Percentiles rank a stretch among this genome's conserved stretches.
Evolutionary conservation across 1,140 invertebrate species (phyloP).

Genomic region (Zaprionus africanus): DNA sequence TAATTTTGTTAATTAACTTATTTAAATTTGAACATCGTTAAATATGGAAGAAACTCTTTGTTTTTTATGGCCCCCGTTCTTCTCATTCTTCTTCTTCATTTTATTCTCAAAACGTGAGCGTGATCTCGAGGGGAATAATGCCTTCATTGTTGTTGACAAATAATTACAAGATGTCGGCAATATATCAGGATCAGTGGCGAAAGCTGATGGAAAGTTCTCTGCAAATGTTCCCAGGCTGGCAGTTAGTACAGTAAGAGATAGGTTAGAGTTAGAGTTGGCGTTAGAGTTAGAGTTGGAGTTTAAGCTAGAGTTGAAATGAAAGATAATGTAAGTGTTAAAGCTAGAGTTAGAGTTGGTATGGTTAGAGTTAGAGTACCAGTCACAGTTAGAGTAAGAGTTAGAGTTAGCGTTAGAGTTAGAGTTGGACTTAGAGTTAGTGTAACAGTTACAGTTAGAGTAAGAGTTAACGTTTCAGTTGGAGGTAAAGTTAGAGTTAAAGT

Average conservation of each 20-base stretch:
- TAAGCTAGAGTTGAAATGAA: too few relatives aligned
- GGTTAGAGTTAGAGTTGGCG: too few relatives aligned
- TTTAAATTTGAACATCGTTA: constrained; percentile 76
- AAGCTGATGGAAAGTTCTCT: background rate
- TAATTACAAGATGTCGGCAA: constrained; percentile 37
- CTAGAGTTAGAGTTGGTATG: too few relatives aligned
- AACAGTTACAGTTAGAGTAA: too few relatives aligned
- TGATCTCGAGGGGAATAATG: constrained; percentile 36
- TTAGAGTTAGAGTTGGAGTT: too few relatives aligned
- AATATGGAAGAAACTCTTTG: constrained; percentile 67
- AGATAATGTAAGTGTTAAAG: too few relatives aligned
- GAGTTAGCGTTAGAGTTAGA: too few relatives aligned
- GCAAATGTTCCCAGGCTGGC: background rate
- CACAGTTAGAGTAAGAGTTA: background rate
- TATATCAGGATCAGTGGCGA: background rate
- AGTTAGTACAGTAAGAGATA: background rate
- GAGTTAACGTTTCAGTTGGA: too few relatives aligned
- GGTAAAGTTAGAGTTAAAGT: too few relatives aligned
- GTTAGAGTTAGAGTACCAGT: too few relatives aligned
- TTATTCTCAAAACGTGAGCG: constrained; percentile 1
- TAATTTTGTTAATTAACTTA: constrained; percentile 83
- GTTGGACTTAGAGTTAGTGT: too few relatives aligned
- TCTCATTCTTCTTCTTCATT: constrained; percentile 28
- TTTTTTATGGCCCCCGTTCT: constrained; percentile 50
- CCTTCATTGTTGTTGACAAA: constrained; percentile 59